phyloP scores from a whole-genome alignment of 2,888 invertebrate genomes.

The Drosophila affinis region DNA sequence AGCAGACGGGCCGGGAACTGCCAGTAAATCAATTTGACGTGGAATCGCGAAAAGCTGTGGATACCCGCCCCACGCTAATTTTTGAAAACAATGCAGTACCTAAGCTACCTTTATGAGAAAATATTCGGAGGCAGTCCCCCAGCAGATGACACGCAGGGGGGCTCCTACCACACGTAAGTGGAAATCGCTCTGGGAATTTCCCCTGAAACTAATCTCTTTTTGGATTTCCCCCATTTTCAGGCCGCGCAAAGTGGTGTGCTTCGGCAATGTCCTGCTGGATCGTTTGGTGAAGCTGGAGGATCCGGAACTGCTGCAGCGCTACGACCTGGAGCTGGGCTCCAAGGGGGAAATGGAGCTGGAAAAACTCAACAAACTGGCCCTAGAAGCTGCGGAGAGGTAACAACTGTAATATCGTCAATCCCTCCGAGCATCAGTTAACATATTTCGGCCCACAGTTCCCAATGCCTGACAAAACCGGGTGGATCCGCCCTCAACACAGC shows the following conservation, averaged over 20 bases:
- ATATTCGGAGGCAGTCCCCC: constrained; percentile 51
- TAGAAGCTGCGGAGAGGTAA: constrained; percentile 69
- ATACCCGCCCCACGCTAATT: constrained; percentile 30
- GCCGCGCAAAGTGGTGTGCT: constrained; percentile 81
- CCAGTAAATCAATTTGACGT: constrained; percentile 14
- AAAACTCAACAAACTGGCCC: constrained; percentile 67
- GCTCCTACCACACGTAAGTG: constrained; percentile 57
- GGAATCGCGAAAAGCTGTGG: constrained; percentile 28
- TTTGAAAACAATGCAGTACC: constrained; percentile 71
- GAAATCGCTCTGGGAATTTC: constrained; percentile 7
- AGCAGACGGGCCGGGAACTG: constrained; percentile 12
- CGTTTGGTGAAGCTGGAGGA: constrained; percentile 72
- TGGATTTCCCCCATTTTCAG: constrained; percentile 38
- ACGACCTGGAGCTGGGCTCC: constrained; percentile 71
- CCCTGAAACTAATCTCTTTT: not conserved
- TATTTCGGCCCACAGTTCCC: constrained; percentile 36
- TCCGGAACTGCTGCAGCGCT: constrained; percentile 75
- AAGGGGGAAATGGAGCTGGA: constrained; percentile 80
- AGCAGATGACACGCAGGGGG: constrained; percentile 36
- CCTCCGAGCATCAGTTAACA: not conserved
- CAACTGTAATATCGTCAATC: not conserved
- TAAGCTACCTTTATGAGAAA: constrained; percentile 66
- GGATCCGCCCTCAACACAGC: constrained; percentile 85
- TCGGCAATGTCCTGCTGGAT: constrained; percentile 82
- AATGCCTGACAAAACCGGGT: constrained; percentile 76